Conservation (phyloP, 2,113 vertebrate species). For the Vicugna pacos region DNA sequence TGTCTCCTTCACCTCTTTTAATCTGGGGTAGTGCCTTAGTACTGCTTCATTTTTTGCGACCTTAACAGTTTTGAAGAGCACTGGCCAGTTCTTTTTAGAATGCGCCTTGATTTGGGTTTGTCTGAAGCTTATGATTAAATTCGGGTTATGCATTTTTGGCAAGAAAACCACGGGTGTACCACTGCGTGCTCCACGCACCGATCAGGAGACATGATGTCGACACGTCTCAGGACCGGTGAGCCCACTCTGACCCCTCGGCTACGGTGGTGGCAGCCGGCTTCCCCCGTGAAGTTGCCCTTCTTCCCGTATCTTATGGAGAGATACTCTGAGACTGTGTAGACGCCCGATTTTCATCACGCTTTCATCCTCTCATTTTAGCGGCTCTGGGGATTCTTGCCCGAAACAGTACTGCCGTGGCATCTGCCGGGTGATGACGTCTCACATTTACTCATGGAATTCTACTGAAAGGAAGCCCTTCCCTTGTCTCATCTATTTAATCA, state of each 20-base stretch:
- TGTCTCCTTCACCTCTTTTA: background rate
- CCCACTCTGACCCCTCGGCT: too few relatives aligned
- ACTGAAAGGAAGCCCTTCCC: background rate
- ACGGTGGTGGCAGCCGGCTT: background rate
- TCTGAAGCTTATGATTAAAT: background rate
- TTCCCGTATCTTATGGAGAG: background rate
- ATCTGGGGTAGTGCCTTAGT: too few relatives aligned
- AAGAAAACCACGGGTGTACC: background rate
- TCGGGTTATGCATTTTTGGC: background rate
- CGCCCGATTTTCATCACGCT: accelerated
- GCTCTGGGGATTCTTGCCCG: background rate
- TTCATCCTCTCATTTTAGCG: background rate
- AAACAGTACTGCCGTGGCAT: background rate
- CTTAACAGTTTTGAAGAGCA: background rate
- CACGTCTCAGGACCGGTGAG: accelerated
- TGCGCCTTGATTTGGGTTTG: background rate
- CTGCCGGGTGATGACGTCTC: accelerated
- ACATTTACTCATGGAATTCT: background rate
- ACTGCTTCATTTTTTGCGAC: background rate
- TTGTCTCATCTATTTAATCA: background rate
- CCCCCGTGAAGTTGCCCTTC: accelerated
- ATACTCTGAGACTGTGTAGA: background rate
- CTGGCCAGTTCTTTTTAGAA: background rate
- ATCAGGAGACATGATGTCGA: background rate
- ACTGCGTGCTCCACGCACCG: accelerated